Evolutionary conservation across 2,797 vertebrate genomes (phyloP), one percentile per base, ranked within the genome.

Genomic region (Vespertilio murinus): DNA sequence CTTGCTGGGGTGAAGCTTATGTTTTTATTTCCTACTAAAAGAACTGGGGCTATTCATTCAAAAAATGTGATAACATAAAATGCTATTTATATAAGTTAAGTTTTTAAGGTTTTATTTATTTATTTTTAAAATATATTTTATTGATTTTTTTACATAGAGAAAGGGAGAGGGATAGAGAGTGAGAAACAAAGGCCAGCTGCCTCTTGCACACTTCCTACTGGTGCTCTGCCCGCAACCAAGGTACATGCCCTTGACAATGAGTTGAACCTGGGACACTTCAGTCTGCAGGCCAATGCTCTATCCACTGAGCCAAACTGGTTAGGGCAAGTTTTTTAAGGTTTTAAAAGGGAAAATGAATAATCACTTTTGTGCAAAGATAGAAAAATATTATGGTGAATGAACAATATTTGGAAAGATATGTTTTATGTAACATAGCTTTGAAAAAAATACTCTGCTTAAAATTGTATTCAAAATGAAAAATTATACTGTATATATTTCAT

Each of bases 51-150:
- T 82, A 38, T 61, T 70, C 17, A 30, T 45, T 91, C 8, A 89
- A 93, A 90, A 59, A 67, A 67, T 56, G 6, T 78, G 20, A 83
- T 64, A 35, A 90, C 45, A 67, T 33, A 69, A 90, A 73, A 93
- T 69, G 20, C 20, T n/a, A 0, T 61, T 88, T n/a, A 47, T 6
- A 18, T 79, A 70, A 85, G 30, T 81, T 92, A 56, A n/a, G 10
- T 45, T 64, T 61, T 77, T 77, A 84, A 83, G 1, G 25, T 12
- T 92, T 84, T 90, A 56, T 54, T 54, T 54, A 54, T 54, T 54
- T 54, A 54, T 22, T 54, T 54, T 54, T 23, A 54, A 54, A 54
- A 54, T 54, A 23, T 54, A 52, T 52, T 54, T 20, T 52, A 22
- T 54, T 54, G 52, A 54, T 47, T 47, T 47, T 47, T 47, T 47